A percentile compares a stretch with the other conserved stretches of the same genome.
Conservation (phyloP, 1,140 invertebrate genomes). For the Cryptotermes secundus region DNA sequence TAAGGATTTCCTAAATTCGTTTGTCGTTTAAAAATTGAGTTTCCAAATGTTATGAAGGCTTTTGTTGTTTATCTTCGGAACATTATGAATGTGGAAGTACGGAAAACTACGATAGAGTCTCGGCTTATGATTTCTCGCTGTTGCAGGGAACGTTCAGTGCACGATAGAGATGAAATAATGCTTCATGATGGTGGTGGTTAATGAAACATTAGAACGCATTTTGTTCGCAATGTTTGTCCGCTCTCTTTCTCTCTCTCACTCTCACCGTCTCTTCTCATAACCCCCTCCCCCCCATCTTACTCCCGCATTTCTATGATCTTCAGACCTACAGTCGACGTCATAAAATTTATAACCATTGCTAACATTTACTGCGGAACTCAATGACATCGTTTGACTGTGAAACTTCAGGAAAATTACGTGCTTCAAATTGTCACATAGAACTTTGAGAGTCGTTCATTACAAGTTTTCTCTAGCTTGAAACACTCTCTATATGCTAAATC, state of each 20-base stretch:
- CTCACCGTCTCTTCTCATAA: not conserved
- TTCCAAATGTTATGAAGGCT: not conserved
- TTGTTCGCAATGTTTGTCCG: constrained; percentile 23
- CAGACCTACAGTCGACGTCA: constrained; percentile 3
- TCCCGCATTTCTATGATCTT: not conserved
- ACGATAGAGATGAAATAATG: constrained; percentile 23
- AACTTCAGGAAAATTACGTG: constrained; percentile 11
- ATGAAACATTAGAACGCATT: constrained; percentile 28
- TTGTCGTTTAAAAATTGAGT: not conserved
- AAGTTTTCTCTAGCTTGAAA: constrained; percentile 2
- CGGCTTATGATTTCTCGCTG: constrained; percentile 8
- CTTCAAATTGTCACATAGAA: constrained; percentile 7
- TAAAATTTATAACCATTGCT: constrained; percentile 20
- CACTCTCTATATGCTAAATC: not conserved
- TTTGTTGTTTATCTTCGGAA: not conserved
- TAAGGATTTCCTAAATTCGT: no score
- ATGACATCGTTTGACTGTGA: constrained; percentile 11
- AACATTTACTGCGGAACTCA: constrained; percentile 16
- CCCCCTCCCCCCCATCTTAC: no score
- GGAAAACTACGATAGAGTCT: not conserved
- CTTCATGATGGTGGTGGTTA: constrained; percentile 17
- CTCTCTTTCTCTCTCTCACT: not conserved
- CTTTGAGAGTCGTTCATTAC: constrained; percentile 2
- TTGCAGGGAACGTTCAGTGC: not conserved
- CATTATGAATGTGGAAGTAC: not conserved